These are phyloP conservation scores for Petrocephalus zakoni DNA, from an alignment of 2,113 vertebrate genomes.

Conservation along the genomic window DNA sequence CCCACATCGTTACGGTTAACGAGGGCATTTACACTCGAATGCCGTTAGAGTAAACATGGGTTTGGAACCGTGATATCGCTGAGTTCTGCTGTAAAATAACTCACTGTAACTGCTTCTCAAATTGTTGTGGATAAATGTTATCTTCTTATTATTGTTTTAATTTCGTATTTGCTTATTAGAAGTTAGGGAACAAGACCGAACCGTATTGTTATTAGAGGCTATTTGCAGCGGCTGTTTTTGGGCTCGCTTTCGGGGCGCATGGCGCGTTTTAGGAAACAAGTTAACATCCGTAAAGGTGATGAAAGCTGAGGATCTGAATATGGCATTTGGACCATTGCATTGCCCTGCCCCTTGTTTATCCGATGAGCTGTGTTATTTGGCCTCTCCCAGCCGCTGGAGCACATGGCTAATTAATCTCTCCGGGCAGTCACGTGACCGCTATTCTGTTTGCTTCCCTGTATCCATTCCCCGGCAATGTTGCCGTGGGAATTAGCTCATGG, in stretches of 20 bases:
- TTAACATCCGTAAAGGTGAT: not conserved
- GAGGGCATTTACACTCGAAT: not conserved
- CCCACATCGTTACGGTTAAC: not conserved
- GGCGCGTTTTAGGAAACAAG: not conserved
- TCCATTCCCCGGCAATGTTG: not conserved
- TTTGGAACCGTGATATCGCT: not conserved
- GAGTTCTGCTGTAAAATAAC: not conserved
- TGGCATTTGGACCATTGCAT: not conserved
- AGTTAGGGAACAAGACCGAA: not conserved
- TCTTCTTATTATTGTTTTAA: not conserved
- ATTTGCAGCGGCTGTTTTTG: not conserved
- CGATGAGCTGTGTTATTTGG: not conserved
- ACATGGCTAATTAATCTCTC: slow-evolving; percentile 19
- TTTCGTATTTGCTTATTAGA: not conserved
- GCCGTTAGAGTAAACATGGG: not conserved
- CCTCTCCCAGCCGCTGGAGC: not conserved
- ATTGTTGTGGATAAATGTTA: not conserved
- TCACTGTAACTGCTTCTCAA: not conserved
- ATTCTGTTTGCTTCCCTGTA: slow-evolving; percentile 7
- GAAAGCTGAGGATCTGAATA: not conserved
- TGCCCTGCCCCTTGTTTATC: slow-evolving; percentile 10
- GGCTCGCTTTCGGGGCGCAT: not conserved
- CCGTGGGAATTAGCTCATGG: slow-evolving; percentile 9
- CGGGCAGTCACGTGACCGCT: not conserved
- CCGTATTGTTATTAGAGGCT: not conserved